phyloP scores from a whole-genome alignment of 2,113 vertebrate genomes.

The Thymallus thymallus region DNA sequence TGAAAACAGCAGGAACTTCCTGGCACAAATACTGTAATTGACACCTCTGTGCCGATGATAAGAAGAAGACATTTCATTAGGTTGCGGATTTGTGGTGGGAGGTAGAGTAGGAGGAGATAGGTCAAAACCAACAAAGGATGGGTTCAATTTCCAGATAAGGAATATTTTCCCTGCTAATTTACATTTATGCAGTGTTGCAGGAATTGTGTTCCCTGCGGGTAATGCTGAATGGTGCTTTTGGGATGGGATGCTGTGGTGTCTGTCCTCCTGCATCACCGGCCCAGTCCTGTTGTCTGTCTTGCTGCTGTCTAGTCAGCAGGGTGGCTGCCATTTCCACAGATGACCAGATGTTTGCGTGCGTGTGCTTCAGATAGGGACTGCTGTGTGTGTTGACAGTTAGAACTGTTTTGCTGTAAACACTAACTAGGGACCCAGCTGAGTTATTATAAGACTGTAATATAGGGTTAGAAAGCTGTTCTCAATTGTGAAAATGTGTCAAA shows the following conservation, averaged over 20 bases:
- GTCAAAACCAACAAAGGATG: background rate
- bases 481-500: background rate
- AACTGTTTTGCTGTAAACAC: background rate
- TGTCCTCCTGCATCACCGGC: background rate
- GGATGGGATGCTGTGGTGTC: background rate
- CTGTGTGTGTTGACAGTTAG: background rate
- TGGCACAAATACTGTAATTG: background rate
- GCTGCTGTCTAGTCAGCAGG: background rate
- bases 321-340: slow-evolving; percentile 2
- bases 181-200: background rate
- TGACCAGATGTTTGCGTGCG: background rate
- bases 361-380: background rate
- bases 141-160: background rate
- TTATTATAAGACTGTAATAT: too few species aligned
- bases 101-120: background rate
- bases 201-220: background rate
- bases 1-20: background rate
- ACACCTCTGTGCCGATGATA: background rate
- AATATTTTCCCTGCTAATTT: background rate
- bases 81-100: background rate
- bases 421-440: background rate
- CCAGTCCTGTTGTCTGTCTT: background rate
- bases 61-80: background rate
- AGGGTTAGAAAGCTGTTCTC: background rate
- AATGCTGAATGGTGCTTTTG: background rate